Base-by-base conservation (phyloP, 2,888 invertebrate species). In the Neuroscelio doddi region DNA sequence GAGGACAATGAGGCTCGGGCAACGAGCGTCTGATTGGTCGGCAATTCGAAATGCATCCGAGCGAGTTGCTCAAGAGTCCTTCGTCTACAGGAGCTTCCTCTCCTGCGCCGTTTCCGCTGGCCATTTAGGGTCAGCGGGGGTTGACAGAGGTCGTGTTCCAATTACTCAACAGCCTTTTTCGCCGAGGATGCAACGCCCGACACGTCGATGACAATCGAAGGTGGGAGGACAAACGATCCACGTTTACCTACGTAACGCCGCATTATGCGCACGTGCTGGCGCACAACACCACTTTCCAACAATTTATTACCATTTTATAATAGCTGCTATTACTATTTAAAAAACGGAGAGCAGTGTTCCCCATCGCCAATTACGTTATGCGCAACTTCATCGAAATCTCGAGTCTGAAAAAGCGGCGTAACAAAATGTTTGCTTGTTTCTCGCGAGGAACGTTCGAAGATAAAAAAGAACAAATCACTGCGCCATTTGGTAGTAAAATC, bases 81-180 rank as follows among this genome's bases (percentile, higher is more conserved):
- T 15, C 21, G 16, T 3, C 39, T 39, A 3, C 38, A n/a, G 44
- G 38, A 45, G 49, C 62, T 64, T 68, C 67, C 61, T 63, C 68
- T 51, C 62, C 47, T 14, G 49, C 41, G 72, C 74, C 80, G 77
- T 80, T 81, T 80, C 80, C 80, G 79, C 67, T 80, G 77, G 68
- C 81, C 81, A 78, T 83, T 76, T 81, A 80, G 76, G 80, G 79
- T 72, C 71, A 75, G 79, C 79, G 81, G 80, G 78, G 78, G 80
- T 79, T 81, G 80, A 69, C 77, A 78, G 77, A 82, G 80, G 78
- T 78, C 78, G 75, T 80, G 81, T 82, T 82, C 82, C 81, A 81
- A 82, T 82, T 83, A 81, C 82, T 81, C 80, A 80, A 82, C 74
- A 71, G 70, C 61, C 65, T 69, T 73, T 65, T 71, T 67, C 42